Conservation (phyloP, 1,140 invertebrate genomes). For the Prorops nasuta region DNA sequence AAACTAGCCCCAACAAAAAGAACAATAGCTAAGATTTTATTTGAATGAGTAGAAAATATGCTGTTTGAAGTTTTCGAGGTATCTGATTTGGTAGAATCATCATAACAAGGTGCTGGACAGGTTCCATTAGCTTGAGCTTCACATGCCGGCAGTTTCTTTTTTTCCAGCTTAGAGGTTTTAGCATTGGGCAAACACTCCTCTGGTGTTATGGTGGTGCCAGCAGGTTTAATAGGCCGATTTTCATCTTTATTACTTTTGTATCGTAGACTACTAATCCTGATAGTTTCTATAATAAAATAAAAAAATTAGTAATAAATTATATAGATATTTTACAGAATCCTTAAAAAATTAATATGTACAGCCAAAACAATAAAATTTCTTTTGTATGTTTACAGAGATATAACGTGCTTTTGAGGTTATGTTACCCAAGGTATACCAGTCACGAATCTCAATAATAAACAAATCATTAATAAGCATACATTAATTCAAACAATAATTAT, state of each 20-base stretch:
- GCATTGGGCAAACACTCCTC: slow-evolving; percentile 41
- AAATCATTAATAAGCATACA: no score
- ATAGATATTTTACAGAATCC: background rate
- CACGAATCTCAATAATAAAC: no score
- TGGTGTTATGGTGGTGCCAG: slow-evolving; percentile 35
- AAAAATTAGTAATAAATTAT: background rate
- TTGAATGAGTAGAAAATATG: slow-evolving; percentile 35
- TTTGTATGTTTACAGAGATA: no score
- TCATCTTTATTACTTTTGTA: slow-evolving; percentile 30
- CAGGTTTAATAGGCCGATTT: slow-evolving; percentile 26
- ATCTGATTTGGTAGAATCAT: slow-evolving; percentile 17
- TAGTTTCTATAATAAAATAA: slow-evolving; percentile 26
- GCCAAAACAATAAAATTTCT: background rate
- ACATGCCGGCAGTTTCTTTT: slow-evolving; percentile 25
- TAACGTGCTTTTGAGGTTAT: no score
- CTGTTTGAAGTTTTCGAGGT: slow-evolving; percentile 14
- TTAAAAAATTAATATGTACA: background rate
- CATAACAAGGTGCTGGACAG: slow-evolving; percentile 31
- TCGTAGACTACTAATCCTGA: slow-evolving; percentile 27
- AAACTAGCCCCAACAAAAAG: slow-evolving; percentile 38
- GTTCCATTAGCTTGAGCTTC: slow-evolving; percentile 20
- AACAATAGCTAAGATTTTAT: slow-evolving; percentile 36
- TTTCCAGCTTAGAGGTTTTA: slow-evolving; percentile 16
- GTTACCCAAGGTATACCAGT: no score
- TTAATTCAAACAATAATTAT: no score